phyloP scores from a whole-genome alignment of 2,888 invertebrate species.

The Beris chalybata region DNA sequence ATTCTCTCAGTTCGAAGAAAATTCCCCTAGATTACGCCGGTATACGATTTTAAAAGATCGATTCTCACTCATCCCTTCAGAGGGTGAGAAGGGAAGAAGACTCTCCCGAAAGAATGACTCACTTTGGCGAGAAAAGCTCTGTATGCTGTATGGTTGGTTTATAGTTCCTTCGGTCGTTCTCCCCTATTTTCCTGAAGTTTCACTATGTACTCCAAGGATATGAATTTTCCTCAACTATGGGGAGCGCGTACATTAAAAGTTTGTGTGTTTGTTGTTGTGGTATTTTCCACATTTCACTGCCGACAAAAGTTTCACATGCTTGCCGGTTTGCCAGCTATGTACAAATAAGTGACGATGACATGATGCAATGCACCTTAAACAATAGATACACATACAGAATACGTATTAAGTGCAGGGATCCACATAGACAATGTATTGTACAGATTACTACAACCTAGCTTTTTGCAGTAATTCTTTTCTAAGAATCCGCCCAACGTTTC shows the following conservation, averaged over 20 bases:
- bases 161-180: neutral
- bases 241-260: neutral
- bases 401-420: too few species aligned
- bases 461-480: too few species aligned
- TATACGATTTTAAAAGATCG: neutral
- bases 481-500: too few species aligned
- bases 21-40: neutral
- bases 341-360: constrained; percentile 22
- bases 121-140: constrained; percentile 23
- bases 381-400: constrained; percentile 1
- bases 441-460: too few species aligned
- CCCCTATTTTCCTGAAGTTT: constrained; percentile 14
- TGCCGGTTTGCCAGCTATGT: neutral
- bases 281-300: neutral
- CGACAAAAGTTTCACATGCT: neutral
- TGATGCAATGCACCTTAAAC: constrained; percentile 30
- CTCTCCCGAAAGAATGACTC: constrained; percentile 23
- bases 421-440: too few species aligned
- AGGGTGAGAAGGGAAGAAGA: neutral
- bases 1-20: too few species aligned
- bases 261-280: neutral
- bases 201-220: neutral
- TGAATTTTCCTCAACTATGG: neutral
- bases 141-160: constrained; percentile 5
- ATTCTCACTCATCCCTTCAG: neutral